Evolutionary conservation across 1,140 invertebrate species (phyloP).

Genomic region (Hyles vespertilio): DNA sequence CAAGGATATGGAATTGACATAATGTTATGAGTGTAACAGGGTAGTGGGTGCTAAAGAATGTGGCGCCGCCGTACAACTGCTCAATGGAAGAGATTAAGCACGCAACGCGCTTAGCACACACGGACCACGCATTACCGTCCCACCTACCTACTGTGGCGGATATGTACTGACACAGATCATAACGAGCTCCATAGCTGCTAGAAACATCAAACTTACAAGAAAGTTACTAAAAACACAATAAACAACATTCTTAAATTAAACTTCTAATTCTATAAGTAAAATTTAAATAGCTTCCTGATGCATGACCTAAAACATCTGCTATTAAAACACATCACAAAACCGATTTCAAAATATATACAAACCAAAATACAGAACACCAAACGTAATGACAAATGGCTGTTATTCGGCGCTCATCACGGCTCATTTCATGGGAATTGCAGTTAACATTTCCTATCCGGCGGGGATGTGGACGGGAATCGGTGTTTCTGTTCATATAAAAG

Average conservation of each 20-base stretch:
- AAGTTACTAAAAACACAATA: too few relatives aligned
- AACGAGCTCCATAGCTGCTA: conserved; percentile 21
- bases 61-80: conserved; percentile 29
- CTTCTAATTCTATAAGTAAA: too few relatives aligned
- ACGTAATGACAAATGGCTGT: neutral
- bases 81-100: conserved; percentile 56
- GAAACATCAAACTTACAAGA: too few relatives aligned
- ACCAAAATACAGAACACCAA: neutral
- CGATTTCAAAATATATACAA: neutral
- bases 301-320: too few relatives aligned
- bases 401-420: neutral
- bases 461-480: conserved; percentile 4
- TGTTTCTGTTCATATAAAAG: conserved; percentile 17
- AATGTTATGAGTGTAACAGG: neutral
- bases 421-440: conserved; percentile 18
- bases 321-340: too few relatives aligned
- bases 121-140: conserved; percentile 20
- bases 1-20: too few relatives aligned
- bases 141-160: conserved; percentile 11
- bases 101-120: conserved; percentile 27
- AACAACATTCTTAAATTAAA: too few relatives aligned
- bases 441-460: conserved; percentile 23
- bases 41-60: conserved; percentile 25
- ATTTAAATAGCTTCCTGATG: too few relatives aligned
- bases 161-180: conserved; percentile 15